Conservation (phyloP, 2,113 vertebrate species). For the Litocranius walleri region DNA sequence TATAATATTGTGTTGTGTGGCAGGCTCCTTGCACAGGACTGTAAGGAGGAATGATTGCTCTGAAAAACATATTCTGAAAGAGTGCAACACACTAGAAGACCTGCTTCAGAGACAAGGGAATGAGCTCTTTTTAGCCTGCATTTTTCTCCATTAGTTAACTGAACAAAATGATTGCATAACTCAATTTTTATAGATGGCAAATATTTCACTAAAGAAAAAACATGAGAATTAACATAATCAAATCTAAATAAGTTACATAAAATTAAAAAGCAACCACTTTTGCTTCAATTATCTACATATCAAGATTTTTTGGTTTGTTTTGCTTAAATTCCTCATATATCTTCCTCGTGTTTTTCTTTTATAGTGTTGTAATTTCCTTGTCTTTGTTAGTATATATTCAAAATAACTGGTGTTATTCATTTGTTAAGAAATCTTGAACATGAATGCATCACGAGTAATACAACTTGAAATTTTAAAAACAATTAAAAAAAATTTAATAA, state of each 20-base stretch:
- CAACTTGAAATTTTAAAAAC: constrained; percentile 7
- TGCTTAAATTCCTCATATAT: background rate
- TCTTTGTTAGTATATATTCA: background rate
- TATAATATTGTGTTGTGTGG: background rate
- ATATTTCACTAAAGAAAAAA: background rate
- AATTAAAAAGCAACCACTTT: background rate
- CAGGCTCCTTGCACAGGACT: background rate
- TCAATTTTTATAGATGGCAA: background rate
- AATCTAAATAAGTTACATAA: background rate
- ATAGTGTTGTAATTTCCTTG: background rate
- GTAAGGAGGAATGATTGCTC: background rate
- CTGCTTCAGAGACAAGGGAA: background rate
- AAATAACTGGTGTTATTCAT: background rate
- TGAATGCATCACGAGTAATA: background rate
- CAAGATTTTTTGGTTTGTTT: background rate
- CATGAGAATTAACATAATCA: background rate
- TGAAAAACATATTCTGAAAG: background rate
- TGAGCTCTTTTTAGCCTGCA: background rate
- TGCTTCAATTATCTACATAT: background rate
- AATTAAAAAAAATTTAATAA: background rate
- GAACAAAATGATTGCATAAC: background rate
- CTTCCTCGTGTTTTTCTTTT: background rate
- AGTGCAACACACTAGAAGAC: background rate
- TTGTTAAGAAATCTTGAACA: constrained; percentile 18
- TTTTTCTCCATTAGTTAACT: background rate